Evolutionary conservation across 2,888 invertebrate species (phyloP), one percentile per base, ranked within the genome.

Genomic region (Brenthis daphne): DNA sequence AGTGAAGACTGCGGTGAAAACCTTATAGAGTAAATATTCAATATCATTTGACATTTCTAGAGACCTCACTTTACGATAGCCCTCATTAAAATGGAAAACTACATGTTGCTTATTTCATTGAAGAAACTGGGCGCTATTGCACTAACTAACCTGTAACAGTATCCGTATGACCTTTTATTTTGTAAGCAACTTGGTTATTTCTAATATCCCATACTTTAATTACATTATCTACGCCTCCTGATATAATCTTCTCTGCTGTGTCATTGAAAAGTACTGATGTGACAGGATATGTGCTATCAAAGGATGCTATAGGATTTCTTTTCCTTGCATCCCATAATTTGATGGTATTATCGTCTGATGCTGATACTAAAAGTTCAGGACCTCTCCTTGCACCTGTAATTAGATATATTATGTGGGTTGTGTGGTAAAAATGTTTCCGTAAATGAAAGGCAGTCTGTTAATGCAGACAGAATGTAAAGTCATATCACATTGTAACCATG

Each of bases 171-270:
- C 99, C 99, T 76, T 96, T 95, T 81, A 99, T 94, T 75, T 95
- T 95, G 82, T 98, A 98, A 0, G 97, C 87, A 60, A 98, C 90
- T 69, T 96, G 96, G 82, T 96, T 97, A 83, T 97, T 98, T 65
- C 99, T 94, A 56, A 99, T 93, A 86, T 99, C 99, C 99, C 99
- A 99, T 0, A 99, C 96, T 94, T 99, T 99, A 11, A 99, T 95
- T 72, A 98, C 97, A 87, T 99, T 99, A 84, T 99, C 99, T 67
- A 99, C 96, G 5, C 99, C 99, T 0, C 97, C 98, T 6, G 97
- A 97, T 73, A 99, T 96, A 3, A 99, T 95, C 86, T 98, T 98
- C 80, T 99, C 99, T 0, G 98, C 96, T 0, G 98, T 99, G 80
- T 99, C 99, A 80, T 97, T 99, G 85, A 99, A 99, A 13, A 97